Evolutionary conservation across 2,113 vertebrate genomes (phyloP).

Genomic region (Poeciliopsis turrubarensis): DNA sequence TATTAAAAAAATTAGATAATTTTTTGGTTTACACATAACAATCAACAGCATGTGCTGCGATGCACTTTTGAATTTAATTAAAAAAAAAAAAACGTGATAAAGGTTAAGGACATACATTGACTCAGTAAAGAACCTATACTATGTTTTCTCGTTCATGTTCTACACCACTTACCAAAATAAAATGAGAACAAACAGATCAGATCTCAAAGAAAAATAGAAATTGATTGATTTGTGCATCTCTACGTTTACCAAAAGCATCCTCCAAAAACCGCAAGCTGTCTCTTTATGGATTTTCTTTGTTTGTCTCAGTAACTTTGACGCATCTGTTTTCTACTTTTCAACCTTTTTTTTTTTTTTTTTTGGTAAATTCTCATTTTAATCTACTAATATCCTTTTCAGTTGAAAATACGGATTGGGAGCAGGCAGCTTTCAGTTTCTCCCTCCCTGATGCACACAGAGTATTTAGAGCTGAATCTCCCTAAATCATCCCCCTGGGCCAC

Average conservation of each 20-base stretch:
- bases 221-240: neutral
- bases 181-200: neutral
- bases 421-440: conserved; percentile 55
- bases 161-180: too few relatives aligned
- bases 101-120: too few relatives aligned
- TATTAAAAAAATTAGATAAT: too few relatives aligned
- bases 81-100: too few relatives aligned
- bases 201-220: neutral
- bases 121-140: too few relatives aligned
- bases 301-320: conserved; percentile 46
- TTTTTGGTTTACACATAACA: too few relatives aligned
- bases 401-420: conserved; percentile 63
- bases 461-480: conserved; percentile 76
- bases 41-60: too few relatives aligned
- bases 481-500: conserved; percentile 76
- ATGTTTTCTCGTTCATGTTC: too few relatives aligned
- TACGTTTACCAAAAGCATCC: neutral
- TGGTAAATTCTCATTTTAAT: conserved; percentile 45
- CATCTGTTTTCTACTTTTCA: conserved; percentile 4
- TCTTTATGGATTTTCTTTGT: conserved; percentile 29
- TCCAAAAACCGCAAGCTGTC: neutral
- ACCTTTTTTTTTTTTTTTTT: neutral
- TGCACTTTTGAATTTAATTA: too few relatives aligned
- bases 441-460: conserved; percentile 57
- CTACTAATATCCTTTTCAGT: conserved; percentile 73